Base-by-base conservation (phyloP, 2,797 vertebrate species). In the Crypturellus tataupa region DNA sequence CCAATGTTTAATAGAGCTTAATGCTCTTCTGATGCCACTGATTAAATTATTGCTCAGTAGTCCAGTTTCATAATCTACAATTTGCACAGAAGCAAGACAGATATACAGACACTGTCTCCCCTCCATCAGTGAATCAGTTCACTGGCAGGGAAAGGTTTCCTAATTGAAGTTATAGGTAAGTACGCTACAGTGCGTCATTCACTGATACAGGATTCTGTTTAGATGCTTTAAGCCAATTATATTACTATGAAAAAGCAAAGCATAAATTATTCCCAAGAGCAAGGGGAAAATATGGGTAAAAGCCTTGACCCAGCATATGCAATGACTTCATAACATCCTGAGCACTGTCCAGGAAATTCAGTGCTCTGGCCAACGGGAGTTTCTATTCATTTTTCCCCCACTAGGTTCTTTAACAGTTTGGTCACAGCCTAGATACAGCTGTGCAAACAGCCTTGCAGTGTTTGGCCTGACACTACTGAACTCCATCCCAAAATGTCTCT, bases 31-130 rank as follows among this genome's bases (percentile, higher is more conserved):
- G 83, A 95, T 95, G 96, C 78, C 90, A 68, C 72, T 97, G 92
- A 97, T 97, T 96, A 95, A 97, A 97, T 97, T 97, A 97, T 59
- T 95, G 71, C 67, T 96, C 80, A 92, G 96, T 95, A 95, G 92
- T 85, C 86, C 91, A 93, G 69, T 94, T 97, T 96, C 87, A 97
- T 84, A 93, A 93, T 80, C 33, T 85, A 86, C 51, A 95, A 79
- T 95, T 95, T 94, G 59, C 68, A 89, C 92, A 83, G 85, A 95
- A 75, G 85, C 55, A 91, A 96, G 91, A 92, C 92, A 96, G 71
- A 96, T 92, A 93, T 12, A 76, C 60, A 75, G 68, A 81, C 81
- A 80, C 93, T 33, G 76, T 91, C 94, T 95, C 96, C 90, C 65
- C 37, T 94, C 90, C 53, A 77, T 95, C 78, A 95, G 55, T 88